Evolutionary conservation across 2,113 vertebrate species (phyloP).

Genomic region (Leptocoma aspasia): DNA sequence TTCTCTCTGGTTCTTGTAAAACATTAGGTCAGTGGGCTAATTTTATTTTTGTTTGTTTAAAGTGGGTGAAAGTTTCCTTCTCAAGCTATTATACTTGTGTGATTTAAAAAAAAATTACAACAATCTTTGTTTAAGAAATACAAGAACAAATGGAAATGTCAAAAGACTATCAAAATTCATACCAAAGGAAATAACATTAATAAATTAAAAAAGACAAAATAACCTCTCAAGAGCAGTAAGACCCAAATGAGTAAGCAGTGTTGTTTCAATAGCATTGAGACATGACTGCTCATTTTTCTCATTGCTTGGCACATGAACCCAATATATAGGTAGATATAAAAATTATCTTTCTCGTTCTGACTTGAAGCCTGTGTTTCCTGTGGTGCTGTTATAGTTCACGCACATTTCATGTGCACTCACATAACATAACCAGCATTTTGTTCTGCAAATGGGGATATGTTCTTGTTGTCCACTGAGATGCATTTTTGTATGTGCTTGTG

Average conservation of each 20-base stretch:
- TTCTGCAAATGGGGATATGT: neutral
- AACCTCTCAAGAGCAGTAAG: neutral
- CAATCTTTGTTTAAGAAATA: constrained; percentile 42
- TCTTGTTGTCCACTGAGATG: neutral
- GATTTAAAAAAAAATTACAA: neutral
- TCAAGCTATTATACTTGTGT: constrained; percentile 3
- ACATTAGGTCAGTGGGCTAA: constrained; percentile 53
- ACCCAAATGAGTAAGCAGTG: constrained; percentile 16
- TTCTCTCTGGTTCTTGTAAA: constrained; percentile 64
- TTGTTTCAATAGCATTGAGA: neutral
- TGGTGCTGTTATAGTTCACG: neutral
- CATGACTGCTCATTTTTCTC: neutral
- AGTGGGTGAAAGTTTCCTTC: constrained; percentile 53
- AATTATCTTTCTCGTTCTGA: neutral
- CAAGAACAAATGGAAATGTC: constrained; percentile 9
- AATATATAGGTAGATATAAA: neutral
- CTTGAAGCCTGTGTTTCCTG: neutral
- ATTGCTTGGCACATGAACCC: neutral
- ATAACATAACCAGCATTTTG: neutral
- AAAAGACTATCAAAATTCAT: constrained; percentile 42
- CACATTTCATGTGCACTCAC: neutral
- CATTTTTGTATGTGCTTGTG: neutral
- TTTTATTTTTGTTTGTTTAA: constrained; percentile 31
- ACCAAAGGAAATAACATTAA: constrained; percentile 10
- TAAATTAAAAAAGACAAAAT: neutral